These are phyloP conservation scores for Mobula birostris DNA, from an alignment of 2,113 vertebrate genomes.

Conservation along the genomic window DNA sequence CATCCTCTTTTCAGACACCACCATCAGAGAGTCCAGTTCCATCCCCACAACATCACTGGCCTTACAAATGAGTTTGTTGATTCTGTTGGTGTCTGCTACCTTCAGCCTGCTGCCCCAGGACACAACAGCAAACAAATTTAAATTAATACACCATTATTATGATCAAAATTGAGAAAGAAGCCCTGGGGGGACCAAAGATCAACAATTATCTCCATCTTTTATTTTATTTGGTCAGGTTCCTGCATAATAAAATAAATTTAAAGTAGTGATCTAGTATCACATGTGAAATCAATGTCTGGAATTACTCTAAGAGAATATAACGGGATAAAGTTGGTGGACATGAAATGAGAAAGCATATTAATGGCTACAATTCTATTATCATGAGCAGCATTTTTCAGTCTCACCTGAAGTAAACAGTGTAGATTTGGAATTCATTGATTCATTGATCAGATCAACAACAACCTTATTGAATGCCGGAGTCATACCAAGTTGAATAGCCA, in stretches of 20 bases:
- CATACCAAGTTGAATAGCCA: too few relatives aligned
- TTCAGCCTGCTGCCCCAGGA: too few relatives aligned
- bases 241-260: background rate
- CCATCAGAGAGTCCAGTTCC: too few relatives aligned
- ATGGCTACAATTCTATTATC: background rate
- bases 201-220: background rate
- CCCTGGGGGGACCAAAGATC: background rate
- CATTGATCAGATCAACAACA: too few relatives aligned
- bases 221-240: background rate
- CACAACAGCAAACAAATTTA: too few relatives aligned
- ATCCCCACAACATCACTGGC: too few relatives aligned
- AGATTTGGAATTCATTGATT: background rate
- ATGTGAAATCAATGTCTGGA: background rate
- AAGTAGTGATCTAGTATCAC: background rate
- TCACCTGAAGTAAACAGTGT: background rate
- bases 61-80: too few relatives aligned
- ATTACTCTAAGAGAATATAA: background rate
- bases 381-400: background rate
- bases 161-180: background rate
- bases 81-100: too few relatives aligned
- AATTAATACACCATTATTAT: too few relatives aligned
- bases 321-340: background rate
- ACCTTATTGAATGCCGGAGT: too few relatives aligned
- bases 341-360: background rate
- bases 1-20: too few relatives aligned